These are phyloP conservation scores for Catostylus mosaicus DNA, from an alignment of 30 jellyfish, hydroid and myxozoan species.

Conservation along the genomic window DNA sequence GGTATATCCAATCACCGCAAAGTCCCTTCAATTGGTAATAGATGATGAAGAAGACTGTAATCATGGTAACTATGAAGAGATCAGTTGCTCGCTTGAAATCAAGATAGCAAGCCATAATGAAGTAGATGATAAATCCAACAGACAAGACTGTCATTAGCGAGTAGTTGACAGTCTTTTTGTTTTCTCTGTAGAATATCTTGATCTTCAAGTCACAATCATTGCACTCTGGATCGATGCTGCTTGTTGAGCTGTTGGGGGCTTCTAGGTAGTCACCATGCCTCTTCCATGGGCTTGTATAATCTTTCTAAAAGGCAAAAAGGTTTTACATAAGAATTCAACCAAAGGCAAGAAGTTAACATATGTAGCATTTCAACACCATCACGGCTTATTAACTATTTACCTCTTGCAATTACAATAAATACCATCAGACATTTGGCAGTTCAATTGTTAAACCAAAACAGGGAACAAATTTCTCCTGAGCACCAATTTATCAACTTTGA, in stretches of 20 bases:
- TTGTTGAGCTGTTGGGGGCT: conserved; percentile 24
- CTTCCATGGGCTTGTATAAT: conserved; percentile 34
- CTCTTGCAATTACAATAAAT: too few relatives aligned
- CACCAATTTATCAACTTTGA: too few relatives aligned
- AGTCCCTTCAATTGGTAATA: conserved; percentile 45
- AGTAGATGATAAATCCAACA: conserved; percentile 29
- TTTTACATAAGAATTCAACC: too few relatives aligned
- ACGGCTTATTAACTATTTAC: too few relatives aligned
- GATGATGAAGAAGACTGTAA: conserved; percentile 42
- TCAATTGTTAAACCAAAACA: too few relatives aligned
- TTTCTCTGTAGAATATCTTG: conserved; percentile 18
- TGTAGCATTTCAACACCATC: too few relatives aligned
- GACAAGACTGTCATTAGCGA: conserved; percentile 9
- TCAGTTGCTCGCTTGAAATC: conserved; percentile 70
- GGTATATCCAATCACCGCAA: conserved; percentile 54
- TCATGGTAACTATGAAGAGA: conserved; percentile 60
- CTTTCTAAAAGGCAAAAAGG: conserved; percentile 1
- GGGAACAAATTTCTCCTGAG: too few relatives aligned
- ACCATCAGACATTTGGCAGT: too few relatives aligned
- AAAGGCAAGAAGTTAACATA: too few relatives aligned
- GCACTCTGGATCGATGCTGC: conserved; percentile 1
- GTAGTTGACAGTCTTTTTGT: conserved; percentile 38
- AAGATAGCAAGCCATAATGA: conserved; percentile 65
- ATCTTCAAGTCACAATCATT: conserved; percentile 33
- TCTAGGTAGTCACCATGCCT: conserved; percentile 25